Percentiles rank a stretch among this genome's conserved stretches.
phyloP scores from a whole-genome alignment of 1,140 invertebrate species.

The Acromyrmex heyeri region DNA sequence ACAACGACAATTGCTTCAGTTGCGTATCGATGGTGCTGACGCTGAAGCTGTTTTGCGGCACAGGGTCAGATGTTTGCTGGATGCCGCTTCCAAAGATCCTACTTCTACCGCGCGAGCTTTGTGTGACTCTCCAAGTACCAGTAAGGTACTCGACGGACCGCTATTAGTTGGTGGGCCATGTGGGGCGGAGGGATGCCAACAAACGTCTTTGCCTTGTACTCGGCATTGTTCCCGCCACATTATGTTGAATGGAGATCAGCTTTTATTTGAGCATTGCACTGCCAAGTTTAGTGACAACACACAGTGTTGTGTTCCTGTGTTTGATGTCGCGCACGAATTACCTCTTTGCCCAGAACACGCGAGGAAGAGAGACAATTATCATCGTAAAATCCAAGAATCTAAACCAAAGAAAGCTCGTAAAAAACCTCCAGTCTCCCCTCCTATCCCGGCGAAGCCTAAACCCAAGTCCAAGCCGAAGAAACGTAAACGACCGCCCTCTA shows the following conservation, averaged over 20 bases:
- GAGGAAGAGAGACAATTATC: constrained; percentile 92
- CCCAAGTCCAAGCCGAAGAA: constrained; percentile 91
- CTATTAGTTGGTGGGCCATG: constrained; percentile 83
- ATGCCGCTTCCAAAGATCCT: constrained; percentile 80
- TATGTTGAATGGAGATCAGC: constrained; percentile 94
- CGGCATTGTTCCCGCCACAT: constrained; percentile 95
- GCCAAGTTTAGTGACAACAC: constrained; percentile 95
- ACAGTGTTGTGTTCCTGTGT: constrained; percentile 95
- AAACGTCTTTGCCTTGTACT: constrained; percentile 92
- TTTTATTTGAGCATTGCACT: constrained; percentile 95
- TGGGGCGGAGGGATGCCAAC: constrained; percentile 87
- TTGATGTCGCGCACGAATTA: constrained; percentile 94
- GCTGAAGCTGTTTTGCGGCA: constrained; percentile 78
- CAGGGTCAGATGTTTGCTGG: constrained; percentile 79
- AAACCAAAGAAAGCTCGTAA: constrained; percentile 94
- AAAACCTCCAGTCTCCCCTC: constrained; percentile 90
- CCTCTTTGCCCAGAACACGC: constrained; percentile 94
- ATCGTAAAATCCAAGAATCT: constrained; percentile 90
- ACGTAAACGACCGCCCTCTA: constrained; percentile 85
- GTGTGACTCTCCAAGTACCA: constrained; percentile 80
- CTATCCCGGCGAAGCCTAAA: constrained; percentile 88
- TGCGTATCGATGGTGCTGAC: constrained; percentile 81
- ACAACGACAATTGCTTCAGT: constrained; percentile 86
- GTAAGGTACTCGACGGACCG: constrained; percentile 83
- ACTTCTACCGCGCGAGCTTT: constrained; percentile 78